Evolutionary conservation across 2,888 invertebrate species (phyloP).

Genomic region (Camponotus fellah): DNA sequence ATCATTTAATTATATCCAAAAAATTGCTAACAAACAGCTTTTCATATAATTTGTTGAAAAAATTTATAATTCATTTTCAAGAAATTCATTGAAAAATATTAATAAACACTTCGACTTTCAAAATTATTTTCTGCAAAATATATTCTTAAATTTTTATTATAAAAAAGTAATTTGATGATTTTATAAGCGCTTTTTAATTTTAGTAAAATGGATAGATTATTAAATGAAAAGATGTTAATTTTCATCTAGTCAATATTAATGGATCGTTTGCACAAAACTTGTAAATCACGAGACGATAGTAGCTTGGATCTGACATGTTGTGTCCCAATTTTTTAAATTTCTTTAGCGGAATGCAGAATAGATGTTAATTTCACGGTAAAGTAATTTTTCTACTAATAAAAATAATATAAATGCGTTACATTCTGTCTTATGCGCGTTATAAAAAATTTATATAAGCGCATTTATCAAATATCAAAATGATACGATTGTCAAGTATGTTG

Average conservation of each 20-base stretch:
- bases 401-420: background rate
- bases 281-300: background rate
- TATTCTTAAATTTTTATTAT: background rate
- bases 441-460: constrained; percentile 9
- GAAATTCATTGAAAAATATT: constrained; percentile 3
- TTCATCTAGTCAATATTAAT: constrained; percentile 10
- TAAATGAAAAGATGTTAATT: constrained; percentile 9
- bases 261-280: constrained; percentile 6
- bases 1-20: constrained; percentile 11
- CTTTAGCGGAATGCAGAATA: constrained; percentile 1
- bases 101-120: constrained; percentile 13
- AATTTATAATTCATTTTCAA: background rate
- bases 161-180: constrained; percentile 2
- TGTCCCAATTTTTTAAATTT: background rate
- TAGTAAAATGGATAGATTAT: background rate
- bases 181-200: background rate
- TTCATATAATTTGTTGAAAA: background rate
- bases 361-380: background rate
- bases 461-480: constrained; percentile 15
- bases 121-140: constrained; percentile 12
- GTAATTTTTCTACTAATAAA: background rate
- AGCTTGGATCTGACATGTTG: background rate
- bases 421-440: background rate
- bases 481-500: background rate
- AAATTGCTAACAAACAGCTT: background rate